Evolutionary conservation across 2,797 vertebrate species (phyloP).

Genomic region (Mormyrops attenuatus): DNA sequence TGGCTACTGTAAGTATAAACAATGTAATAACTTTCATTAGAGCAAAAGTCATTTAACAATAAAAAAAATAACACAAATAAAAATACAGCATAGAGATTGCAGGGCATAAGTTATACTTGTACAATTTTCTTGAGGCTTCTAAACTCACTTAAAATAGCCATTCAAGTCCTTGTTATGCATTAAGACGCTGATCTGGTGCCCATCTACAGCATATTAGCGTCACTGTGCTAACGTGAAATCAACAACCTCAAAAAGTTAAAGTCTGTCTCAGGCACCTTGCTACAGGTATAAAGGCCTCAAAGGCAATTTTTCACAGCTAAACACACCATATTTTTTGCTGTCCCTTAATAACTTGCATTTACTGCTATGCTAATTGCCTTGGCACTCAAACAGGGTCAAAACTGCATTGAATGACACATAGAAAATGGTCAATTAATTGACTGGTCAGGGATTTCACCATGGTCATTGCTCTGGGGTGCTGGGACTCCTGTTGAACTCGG

Average conservation of each 20-base stretch:
- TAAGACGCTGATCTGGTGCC: not conserved
- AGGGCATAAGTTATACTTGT: not conserved
- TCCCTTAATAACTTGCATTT: conserved; percentile 22
- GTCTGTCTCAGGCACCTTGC: not conserved
- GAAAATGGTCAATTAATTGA: conserved; percentile 33
- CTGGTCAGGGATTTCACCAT: conserved; percentile 22
- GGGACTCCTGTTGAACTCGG: conserved; percentile 13
- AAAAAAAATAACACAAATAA: not conserved
- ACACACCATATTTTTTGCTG: conserved; percentile 25
- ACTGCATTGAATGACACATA: conserved; percentile 41
- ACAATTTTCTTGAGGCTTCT: not conserved
- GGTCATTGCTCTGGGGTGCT: not conserved
- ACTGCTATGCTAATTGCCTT: conserved; percentile 30
- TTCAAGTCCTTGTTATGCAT: not conserved
- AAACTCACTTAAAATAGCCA: not conserved
- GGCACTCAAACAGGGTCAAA: conserved; percentile 14
- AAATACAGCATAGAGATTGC: not conserved
- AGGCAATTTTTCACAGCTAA: conserved; percentile 21
- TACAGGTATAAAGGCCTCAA: not conserved
- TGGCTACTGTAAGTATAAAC: not conserved
- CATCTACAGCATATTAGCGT: not conserved
- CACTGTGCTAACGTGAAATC: not conserved
- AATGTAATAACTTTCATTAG: not conserved
- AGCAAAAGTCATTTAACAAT: not conserved
- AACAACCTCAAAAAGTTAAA: not conserved